These are phyloP conservation scores for Melinaea menophilus DNA, from an alignment of 2,888 invertebrate species.

Conservation along the genomic window DNA sequence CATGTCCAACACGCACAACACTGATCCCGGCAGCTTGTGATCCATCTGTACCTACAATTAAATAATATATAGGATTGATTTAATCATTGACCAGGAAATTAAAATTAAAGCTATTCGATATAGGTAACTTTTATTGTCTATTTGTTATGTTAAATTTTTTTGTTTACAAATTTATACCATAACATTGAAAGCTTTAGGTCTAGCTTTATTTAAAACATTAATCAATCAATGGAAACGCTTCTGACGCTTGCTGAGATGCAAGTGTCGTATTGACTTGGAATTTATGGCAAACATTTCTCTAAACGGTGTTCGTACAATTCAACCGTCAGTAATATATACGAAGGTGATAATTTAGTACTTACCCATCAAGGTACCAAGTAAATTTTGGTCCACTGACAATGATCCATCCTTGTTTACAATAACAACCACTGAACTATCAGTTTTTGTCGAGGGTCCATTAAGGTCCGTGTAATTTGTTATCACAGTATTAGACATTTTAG, in stretches of 20 bases:
- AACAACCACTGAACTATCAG: constrained; percentile 87
- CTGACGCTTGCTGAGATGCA: too few relatives aligned
- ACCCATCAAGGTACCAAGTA: constrained; percentile 89
- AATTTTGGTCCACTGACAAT: constrained; percentile 87
- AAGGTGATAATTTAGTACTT: constrained; percentile 47
- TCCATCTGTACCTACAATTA: constrained; percentile 63
- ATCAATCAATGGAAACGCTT: too few relatives aligned
- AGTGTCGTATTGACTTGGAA: too few relatives aligned
- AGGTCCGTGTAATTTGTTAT: constrained; percentile 76
- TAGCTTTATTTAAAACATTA: too few relatives aligned
- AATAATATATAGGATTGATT: background rate
- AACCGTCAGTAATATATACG: background rate
- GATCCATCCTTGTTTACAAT: constrained; percentile 92
- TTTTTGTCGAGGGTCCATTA: constrained; percentile 72
- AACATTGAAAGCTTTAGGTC: too few relatives aligned
- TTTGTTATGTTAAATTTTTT: too few relatives aligned
- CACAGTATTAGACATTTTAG: constrained; percentile 75
- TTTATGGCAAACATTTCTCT: too few relatives aligned
- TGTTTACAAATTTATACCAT: too few relatives aligned
- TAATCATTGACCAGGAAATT: background rate
- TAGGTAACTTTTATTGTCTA: too few relatives aligned
- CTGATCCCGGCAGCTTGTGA: constrained; percentile 80
- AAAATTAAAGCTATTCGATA: too few relatives aligned
- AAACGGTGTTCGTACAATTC: background rate
- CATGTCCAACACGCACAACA: constrained; percentile 78